Evolutionary conservation across 30 jellyfish, hydroid and myxozoan genomes (phyloP), one percentile per base, ranked within the genome.

Genomic region (Turritopsis dohrnii): DNA sequence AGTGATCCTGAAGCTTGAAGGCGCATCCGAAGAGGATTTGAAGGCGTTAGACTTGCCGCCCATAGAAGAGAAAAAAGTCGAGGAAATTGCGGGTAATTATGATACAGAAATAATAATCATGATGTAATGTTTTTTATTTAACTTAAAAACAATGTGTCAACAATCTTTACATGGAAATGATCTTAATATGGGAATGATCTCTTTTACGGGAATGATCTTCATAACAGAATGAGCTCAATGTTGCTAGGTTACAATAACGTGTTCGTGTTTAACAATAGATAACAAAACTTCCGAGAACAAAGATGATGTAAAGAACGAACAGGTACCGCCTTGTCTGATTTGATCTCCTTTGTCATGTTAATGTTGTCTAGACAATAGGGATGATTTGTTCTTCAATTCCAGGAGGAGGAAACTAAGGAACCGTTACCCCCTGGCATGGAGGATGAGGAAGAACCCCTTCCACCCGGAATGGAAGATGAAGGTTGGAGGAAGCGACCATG

Each of bases 1-100:
- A 93, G 98, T 89, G 29, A 90, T 93, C 66, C 79, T 93, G 30
- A 83, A 81, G 74, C 88, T 88, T 28, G 98, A 93, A 71, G 98
- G 96, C 8, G 98, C 96, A 16, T 75, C 88, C 5, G 81, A 52
- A 25, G 96, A 84, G 20, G 98, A 92, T 28, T 52, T 91, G 54
- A 84, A 90, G 8, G 90, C 88, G 4, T 85, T 92, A 21, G 98
- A 92, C 9, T 25, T 80, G 24, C 87, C 87, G 18, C 87, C 87
- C 1, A 52, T 80, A 22, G 76, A 80, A 80, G 87, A 80, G 18
- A 65, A 26, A 21, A 53, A 1, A 69, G 30, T n/a, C 19, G 30
- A 69, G 19, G 77, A 69, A 69, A 69, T 1, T 69, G 77, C 16
- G 16, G 77, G 77, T 69, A 69, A 69, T 60, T 69, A 1, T 41